Conservation (phyloP, 2,888 invertebrate genomes). For the Lathronympha strigana region DNA sequence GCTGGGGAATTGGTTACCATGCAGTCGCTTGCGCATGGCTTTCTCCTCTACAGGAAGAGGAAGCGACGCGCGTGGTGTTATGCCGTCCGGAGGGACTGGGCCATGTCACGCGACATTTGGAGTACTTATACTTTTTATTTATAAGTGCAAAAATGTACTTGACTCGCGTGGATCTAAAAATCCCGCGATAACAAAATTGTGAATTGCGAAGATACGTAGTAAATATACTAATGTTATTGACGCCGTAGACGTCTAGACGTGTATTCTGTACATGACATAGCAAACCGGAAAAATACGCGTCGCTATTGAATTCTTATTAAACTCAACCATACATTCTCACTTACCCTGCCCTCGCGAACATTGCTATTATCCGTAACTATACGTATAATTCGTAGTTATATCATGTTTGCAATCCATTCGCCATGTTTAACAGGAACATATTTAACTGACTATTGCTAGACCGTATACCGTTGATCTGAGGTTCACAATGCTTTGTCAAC, state of each 20-base stretch:
- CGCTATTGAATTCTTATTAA: background rate
- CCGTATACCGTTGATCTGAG: background rate
- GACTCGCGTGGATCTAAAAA: too few species aligned
- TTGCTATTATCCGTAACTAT: background rate
- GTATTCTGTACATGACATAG: background rate
- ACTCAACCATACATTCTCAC: background rate
- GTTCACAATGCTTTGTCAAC: background rate
- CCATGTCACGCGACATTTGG: background rate
- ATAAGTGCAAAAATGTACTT: too few species aligned
- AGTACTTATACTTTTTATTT: too few species aligned
- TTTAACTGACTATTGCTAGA: background rate
- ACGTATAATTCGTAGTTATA: slow-evolving; percentile 4
- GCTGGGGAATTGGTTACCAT: slow-evolving; percentile 17
- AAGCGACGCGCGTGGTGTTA: slow-evolving; percentile 24
- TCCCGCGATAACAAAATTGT: too few species aligned
- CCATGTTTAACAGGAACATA: slow-evolving; percentile 13
- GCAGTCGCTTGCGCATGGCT: slow-evolving; percentile 22
- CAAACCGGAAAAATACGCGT: background rate
- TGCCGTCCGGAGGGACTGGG: slow-evolving; percentile 18
- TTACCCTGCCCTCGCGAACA: slow-evolving; percentile 7
- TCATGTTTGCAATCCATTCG: slow-evolving; percentile 35
- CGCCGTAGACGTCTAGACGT: too few species aligned
- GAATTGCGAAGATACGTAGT: too few species aligned
- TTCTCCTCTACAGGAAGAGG: slow-evolving; percentile 23
- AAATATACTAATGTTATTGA: too few species aligned